Conservation (phyloP, 1,140 invertebrate genomes). For the Stegodyphus dumicola region DNA sequence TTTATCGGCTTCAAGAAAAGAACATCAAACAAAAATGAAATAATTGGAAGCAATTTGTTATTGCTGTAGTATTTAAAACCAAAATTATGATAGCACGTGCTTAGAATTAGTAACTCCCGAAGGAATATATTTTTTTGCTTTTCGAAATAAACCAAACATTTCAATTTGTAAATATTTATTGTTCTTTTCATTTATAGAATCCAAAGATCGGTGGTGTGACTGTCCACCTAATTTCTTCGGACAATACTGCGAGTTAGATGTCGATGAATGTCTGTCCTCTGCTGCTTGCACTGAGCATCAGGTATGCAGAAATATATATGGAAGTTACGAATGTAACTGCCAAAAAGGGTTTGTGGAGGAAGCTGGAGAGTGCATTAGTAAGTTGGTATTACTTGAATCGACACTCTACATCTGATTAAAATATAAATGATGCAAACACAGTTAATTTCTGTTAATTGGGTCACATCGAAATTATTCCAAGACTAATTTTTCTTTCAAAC, state of each 20-base stretch:
- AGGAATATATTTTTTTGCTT: no score
- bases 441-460: background rate
- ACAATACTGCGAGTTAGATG: slow-evolving; percentile 21
- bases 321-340: slow-evolving; percentile 57
- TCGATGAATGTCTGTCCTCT: slow-evolving; percentile 25
- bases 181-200: background rate
- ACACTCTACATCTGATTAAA: background rate
- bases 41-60: no score
- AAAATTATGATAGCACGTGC: no score
- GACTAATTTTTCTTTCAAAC: no score
- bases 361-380: background rate
- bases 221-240: slow-evolving; percentile 35
- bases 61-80: no score
- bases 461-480: background rate
- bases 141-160: no score
- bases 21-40: no score
- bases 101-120: no score
- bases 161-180: no score
- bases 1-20: no score
- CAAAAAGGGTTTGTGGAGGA: slow-evolving; percentile 27
- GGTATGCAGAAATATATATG: slow-evolving; percentile 44
- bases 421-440: background rate
- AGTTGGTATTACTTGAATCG: background rate
- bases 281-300: slow-evolving; percentile 11
- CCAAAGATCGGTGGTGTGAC: slow-evolving; percentile 19